phyloP scores from a whole-genome alignment of 2,888 invertebrate genomes.

The Acrobeloides nanus region DNA sequence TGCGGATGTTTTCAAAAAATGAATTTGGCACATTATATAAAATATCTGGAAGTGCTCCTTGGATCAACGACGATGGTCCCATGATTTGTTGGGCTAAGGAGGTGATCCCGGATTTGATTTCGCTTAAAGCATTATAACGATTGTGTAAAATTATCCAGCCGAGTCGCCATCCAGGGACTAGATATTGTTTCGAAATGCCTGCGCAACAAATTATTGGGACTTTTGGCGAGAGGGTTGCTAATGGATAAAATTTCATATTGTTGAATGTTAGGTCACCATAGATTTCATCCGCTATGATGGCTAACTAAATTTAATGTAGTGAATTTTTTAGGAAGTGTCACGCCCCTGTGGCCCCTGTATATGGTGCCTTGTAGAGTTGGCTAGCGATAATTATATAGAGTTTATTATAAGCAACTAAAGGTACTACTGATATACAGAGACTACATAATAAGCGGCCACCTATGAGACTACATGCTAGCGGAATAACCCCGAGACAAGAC shows the following conservation, averaged over 20 bases:
- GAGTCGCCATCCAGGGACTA: conserved; percentile 93
- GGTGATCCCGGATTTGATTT: conserved; percentile 62
- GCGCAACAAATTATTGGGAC: conserved; percentile 82
- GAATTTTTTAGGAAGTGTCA: conserved; percentile 63
- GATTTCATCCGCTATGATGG: conserved; percentile 97
- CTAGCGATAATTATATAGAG: too few species aligned
- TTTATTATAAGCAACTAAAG: too few species aligned
- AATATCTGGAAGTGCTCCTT: conserved; percentile 75
- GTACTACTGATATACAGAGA: too few species aligned
- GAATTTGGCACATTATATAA: conserved; percentile 73
- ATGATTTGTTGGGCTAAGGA: conserved; percentile 75
- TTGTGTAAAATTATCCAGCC: conserved; percentile 95
- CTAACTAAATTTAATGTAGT: conserved; percentile 60
- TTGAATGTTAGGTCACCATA: conserved; percentile 76
- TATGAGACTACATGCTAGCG: too few species aligned
- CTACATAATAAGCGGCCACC: too few species aligned
- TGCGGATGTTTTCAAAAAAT: conserved; percentile 72
- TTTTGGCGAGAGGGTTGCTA: conserved; percentile 74
- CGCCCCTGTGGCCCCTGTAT: too few species aligned
- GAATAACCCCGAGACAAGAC: too few species aligned
- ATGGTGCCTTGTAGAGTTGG: too few species aligned
- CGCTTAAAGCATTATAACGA: conserved; percentile 56
- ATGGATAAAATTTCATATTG: conserved; percentile 61
- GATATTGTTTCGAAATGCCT: conserved; percentile 86
- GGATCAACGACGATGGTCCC: conserved; percentile 64